phyloP scores from a whole-genome alignment of 2,113 vertebrate genomes.

The Polyodon spathula region DNA sequence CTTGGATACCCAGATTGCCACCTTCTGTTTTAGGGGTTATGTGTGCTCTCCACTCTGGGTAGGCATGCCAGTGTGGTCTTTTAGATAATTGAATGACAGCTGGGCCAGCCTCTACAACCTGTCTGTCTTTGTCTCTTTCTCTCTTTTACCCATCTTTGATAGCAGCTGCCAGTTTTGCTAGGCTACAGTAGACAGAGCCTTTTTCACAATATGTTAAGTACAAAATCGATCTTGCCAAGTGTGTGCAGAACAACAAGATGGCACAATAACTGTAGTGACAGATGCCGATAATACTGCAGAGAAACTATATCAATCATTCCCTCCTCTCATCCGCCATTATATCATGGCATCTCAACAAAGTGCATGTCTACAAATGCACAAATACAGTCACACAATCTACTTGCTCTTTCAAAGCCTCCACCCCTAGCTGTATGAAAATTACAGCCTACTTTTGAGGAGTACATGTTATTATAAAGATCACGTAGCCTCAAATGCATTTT shows the following conservation, averaged over 20 bases:
- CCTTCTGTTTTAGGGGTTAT: not conserved
- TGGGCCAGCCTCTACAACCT: not conserved
- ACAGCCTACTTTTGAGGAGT: too few species aligned
- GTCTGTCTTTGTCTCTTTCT: not conserved
- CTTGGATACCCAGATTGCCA: not conserved
- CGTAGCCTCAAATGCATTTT: too few species aligned
- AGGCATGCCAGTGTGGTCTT: not conserved
- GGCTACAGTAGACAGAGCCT: not conserved
- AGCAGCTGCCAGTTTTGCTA: constrained; percentile 15
- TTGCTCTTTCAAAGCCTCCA: not conserved
- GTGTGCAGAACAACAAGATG: not conserved
- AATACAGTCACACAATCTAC: constrained; percentile 3
- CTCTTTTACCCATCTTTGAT: constrained; percentile 2
- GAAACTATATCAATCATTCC: not conserved
- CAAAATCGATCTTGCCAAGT: constrained; percentile 9
- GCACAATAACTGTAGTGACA: not conserved
- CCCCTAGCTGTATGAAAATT: not conserved
- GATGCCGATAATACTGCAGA: not conserved
- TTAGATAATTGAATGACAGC: constrained; percentile 8
- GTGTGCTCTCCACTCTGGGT: not conserved
- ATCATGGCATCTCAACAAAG: not conserved
- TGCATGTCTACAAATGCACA: constrained; percentile 10
- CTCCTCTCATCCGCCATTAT: not conserved
- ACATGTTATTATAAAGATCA: too few species aligned
- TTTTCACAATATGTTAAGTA: not conserved